phyloP scores from a whole-genome alignment of 2,797 vertebrate species.

The Ataeniobius toweri region DNA sequence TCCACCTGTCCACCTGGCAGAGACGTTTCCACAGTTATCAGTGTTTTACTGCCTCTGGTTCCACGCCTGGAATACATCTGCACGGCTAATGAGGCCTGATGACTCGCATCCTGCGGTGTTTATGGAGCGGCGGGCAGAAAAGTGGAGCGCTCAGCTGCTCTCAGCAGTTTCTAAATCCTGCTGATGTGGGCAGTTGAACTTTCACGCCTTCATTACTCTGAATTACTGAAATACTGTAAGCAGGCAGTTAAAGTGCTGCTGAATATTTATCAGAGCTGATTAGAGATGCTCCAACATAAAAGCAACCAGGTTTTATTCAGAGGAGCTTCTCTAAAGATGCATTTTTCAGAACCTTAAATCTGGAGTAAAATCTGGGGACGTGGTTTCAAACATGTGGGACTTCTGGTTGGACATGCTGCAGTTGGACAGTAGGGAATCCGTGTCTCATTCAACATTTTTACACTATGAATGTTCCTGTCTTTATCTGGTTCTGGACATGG shows the following conservation, averaged over 20 bases:
- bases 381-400: not conserved
- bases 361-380: not conserved
- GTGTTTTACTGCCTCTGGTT: conserved; percentile 58
- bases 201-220: conserved; percentile 42
- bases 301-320: not conserved
- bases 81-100: conserved; percentile 65
- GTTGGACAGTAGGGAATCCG: too few species aligned
- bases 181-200: conserved; percentile 28
- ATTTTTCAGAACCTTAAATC: not conserved
- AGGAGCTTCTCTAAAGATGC: not conserved
- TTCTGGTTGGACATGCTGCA: not conserved
- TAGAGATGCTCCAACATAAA: not conserved
- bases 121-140: conserved; percentile 32
- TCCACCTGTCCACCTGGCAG: conserved; percentile 39
- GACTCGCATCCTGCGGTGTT: conserved; percentile 48
- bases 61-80: conserved; percentile 64
- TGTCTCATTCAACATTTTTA: too few species aligned
- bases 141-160: conserved; percentile 23
- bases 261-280: conserved; percentile 13
- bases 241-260: conserved; percentile 24
- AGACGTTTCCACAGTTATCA: conserved; percentile 49
- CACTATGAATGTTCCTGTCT: too few species aligned
- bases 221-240: conserved; percentile 40
- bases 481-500: too few species aligned
- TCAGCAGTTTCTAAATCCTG: conserved; percentile 49